Evolutionary conservation across 2,888 invertebrate species (phyloP).

Genomic region (Cephonodes hylas): DNA sequence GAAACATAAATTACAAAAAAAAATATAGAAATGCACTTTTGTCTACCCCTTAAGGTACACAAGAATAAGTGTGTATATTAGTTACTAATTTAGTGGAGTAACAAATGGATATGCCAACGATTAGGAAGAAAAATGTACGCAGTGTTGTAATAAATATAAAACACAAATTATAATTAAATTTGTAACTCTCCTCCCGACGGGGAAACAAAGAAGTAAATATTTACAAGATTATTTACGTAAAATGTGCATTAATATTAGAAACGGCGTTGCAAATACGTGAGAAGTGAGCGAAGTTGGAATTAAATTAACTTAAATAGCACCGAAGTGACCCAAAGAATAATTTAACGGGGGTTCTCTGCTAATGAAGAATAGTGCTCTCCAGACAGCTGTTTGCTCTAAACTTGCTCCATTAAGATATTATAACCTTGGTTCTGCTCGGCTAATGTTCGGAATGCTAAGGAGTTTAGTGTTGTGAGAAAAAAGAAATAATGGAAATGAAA

Average conservation of each 20-base stretch:
- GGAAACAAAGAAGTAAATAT: background rate
- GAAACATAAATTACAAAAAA: too few relatives aligned
- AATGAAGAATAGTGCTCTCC: slow-evolving; percentile 76
- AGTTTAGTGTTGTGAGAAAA: slow-evolving; percentile 29
- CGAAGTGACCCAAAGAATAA: slow-evolving; percentile 78
- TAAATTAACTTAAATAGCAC: slow-evolving; percentile 76
- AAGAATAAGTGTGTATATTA: too few relatives aligned
- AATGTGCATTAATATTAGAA: slow-evolving; percentile 42
- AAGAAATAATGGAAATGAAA: slow-evolving; percentile 18
- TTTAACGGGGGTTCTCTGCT: slow-evolving; percentile 67
- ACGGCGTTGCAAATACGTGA: slow-evolving; percentile 53
- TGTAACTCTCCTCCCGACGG: background rate
- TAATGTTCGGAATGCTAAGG: slow-evolving; percentile 40
- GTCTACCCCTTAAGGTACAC: too few relatives aligned
- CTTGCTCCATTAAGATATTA: slow-evolving; percentile 78
- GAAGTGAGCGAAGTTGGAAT: slow-evolving; percentile 65
- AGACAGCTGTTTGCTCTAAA: slow-evolving; percentile 69
- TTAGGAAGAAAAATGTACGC: background rate
- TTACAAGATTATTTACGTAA: slow-evolving; percentile 17
- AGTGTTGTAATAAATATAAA: background rate
- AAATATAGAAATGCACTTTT: too few relatives aligned
- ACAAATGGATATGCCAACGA: too few relatives aligned
- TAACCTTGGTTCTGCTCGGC: slow-evolving; percentile 51
- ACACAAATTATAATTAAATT: background rate
- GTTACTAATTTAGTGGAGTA: too few relatives aligned